Evolutionary conservation across 2,888 invertebrate species (phyloP).

Genomic region (Frankliniella intonsa): DNA sequence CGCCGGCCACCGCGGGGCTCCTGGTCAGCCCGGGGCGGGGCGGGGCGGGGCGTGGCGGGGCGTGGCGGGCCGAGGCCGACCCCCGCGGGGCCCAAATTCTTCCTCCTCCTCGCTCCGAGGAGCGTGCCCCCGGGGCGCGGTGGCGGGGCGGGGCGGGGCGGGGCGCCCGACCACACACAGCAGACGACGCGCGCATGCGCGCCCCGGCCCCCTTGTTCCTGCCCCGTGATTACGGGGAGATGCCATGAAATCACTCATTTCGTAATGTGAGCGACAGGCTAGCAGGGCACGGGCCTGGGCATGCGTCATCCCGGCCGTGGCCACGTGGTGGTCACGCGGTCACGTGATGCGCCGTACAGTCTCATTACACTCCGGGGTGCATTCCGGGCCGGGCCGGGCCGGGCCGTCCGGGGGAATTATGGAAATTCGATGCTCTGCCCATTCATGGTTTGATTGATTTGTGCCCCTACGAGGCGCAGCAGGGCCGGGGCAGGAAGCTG

Average conservation of each 20-base stretch:
- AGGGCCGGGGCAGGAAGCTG: background rate
- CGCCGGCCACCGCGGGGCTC: background rate
- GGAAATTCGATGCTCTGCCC: background rate
- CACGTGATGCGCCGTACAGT: too few species aligned
- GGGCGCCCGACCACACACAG: constrained; percentile 20
- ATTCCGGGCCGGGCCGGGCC: too few species aligned
- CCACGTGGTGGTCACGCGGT: background rate
- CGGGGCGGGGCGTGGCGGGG: background rate
- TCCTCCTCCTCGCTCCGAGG: background rate
- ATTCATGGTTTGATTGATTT: constrained; percentile 14
- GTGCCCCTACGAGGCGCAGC: background rate
- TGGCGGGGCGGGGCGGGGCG: background rate
- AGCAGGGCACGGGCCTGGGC: background rate
- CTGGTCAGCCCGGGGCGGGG: background rate
- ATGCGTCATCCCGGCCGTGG: background rate
- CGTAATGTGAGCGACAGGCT: background rate
- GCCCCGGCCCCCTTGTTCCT: too few species aligned
- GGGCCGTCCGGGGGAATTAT: background rate
- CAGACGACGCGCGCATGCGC: background rate
- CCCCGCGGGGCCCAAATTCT: constrained; percentile 20
- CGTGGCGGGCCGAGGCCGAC: background rate
- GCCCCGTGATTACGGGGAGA: too few species aligned
- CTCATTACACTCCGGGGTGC: too few species aligned
- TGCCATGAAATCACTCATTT: background rate
- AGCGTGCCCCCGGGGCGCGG: constrained; percentile 22